A percentile compares a stretch with the other conserved stretches of the same genome.
These are phyloP conservation scores for Metalampra italica DNA, from an alignment of 2,888 invertebrate genomes.

Conservation along the genomic window DNA sequence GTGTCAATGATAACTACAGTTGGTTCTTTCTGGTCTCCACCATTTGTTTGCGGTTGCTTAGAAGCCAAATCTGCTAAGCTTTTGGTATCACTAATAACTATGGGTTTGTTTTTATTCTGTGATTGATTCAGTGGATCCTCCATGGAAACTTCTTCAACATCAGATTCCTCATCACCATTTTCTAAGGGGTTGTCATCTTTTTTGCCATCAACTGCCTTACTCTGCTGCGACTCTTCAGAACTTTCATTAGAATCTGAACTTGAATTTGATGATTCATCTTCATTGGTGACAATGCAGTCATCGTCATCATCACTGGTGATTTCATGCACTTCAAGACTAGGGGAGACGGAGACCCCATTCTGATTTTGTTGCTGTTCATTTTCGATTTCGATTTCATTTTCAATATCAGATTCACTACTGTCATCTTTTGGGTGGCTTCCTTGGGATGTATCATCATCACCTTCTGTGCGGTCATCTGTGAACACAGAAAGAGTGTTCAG, in stretches of 20 bases:
- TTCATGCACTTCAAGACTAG: slow-evolving; percentile 66
- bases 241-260: slow-evolving; percentile 75
- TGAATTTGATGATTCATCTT: slow-evolving; percentile 77
- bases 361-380: slow-evolving; percentile 52
- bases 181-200: slow-evolving; percentile 74
- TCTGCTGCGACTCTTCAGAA: slow-evolving; percentile 76
- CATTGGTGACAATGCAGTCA: slow-evolving; percentile 58
- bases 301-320: slow-evolving; percentile 79
- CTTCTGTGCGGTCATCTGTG: slow-evolving; percentile 70
- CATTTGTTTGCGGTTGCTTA: slow-evolving; percentile 67
- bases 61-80: slow-evolving; percentile 83
- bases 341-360: slow-evolving; percentile 58
- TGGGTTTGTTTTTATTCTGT: slow-evolving; percentile 61
- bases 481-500: slow-evolving; percentile 11
- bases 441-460: slow-evolving; percentile 59
- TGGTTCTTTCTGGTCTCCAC: slow-evolving; percentile 83
- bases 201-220: slow-evolving; percentile 70
- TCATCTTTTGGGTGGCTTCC: slow-evolving; percentile 36
- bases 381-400: slow-evolving; percentile 42
- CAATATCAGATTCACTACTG: slow-evolving; percentile 58
- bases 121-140: slow-evolving; percentile 81
- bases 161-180: slow-evolving; percentile 62
- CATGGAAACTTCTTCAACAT: slow-evolving; percentile 78
- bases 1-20: slow-evolving; percentile 91
- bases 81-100: slow-evolving; percentile 87